Conservation (phyloP, 2,888 invertebrate genomes). For the Agelastica alni region DNA sequence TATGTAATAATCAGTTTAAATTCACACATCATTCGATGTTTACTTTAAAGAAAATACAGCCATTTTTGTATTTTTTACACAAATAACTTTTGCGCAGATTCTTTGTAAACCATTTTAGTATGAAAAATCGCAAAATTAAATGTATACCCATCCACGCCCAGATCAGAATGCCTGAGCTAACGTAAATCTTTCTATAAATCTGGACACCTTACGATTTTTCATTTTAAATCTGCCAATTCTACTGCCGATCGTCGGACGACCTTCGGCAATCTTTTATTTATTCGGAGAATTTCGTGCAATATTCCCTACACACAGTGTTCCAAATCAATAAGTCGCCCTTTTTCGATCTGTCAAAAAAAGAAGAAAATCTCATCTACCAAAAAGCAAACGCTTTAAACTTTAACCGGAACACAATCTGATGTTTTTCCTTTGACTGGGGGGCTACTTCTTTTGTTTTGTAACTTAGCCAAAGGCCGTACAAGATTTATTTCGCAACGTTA, state of each 20-base stretch:
- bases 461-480: not conserved
- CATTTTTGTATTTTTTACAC: too few relatives aligned
- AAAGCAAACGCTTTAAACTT: slow-evolving; percentile 5
- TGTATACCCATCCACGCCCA: not conserved
- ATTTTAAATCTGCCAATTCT: slow-evolving; percentile 19
- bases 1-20: too few relatives aligned
- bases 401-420: slow-evolving; percentile 4
- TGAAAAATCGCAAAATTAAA: too few relatives aligned
- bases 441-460: slow-evolving; percentile 1
- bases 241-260: slow-evolving; percentile 16
- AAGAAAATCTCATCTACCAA: slow-evolving; percentile 6
- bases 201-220: slow-evolving; percentile 15
- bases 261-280: slow-evolving; percentile 33
- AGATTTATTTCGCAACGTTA: not conserved
- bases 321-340: slow-evolving; percentile 32
- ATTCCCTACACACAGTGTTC: slow-evolving; percentile 13
- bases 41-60: too few relatives aligned
- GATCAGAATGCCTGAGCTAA: slow-evolving; percentile 24
- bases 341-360: slow-evolving; percentile 22
- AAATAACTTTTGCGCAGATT: too few relatives aligned
- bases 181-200: slow-evolving; percentile 24
- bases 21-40: too few relatives aligned
- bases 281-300: slow-evolving; percentile 25
- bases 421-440: not conserved
- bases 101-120: too few relatives aligned